Base-by-base conservation (phyloP, 1,140 invertebrate species). In the Grapholita molesta region DNA sequence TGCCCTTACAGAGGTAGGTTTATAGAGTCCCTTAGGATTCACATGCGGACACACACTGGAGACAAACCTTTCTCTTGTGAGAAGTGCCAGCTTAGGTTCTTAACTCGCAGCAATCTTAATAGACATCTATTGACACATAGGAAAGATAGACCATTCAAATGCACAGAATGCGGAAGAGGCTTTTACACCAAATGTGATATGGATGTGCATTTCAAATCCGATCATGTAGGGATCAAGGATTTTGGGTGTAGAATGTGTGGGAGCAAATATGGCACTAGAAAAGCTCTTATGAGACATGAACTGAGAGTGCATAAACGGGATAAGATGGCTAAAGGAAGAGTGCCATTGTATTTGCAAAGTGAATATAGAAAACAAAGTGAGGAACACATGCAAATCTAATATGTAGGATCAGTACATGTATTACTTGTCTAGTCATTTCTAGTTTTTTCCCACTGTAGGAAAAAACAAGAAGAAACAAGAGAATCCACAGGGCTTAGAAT, bases 1-100 rank as follows among this genome's bases (percentile, higher is more conserved):
- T 84, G 83, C 48, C 83, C 83, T 23, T 84, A 84, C 25, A 53
- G 83, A 21, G 83, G 83, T 1, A 69, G 83, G 11, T 83, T 81
- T 67, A 67, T 71, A 33, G 77, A 81, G 12, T 83, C 77, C 0
- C 69, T 92, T 6, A 86, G 81, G 42, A 86, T 89, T 38, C 92
- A 92, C 70, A 90, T 92, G 80, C 73, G 89, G 64, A 87, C 83
- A 15, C 91, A 92, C 61, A 89, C 89, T 66, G 90, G 85, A 69
- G 86, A 84, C 74, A 88, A 79, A 71, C 90, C 90, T 3, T 92
- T 89, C 74, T 71, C 74, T 32, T 92, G 92, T 80, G 82, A 89
- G 23, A 79, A 86, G 70, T 92, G 92, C 72, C 72, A 80, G 0
- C 82, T 89, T 74, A 68, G 78, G 6, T 92, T 91, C 77, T 73